phyloP scores from a whole-genome alignment of 2,797 vertebrate species.

The Amblyopsis hoosieri region DNA sequence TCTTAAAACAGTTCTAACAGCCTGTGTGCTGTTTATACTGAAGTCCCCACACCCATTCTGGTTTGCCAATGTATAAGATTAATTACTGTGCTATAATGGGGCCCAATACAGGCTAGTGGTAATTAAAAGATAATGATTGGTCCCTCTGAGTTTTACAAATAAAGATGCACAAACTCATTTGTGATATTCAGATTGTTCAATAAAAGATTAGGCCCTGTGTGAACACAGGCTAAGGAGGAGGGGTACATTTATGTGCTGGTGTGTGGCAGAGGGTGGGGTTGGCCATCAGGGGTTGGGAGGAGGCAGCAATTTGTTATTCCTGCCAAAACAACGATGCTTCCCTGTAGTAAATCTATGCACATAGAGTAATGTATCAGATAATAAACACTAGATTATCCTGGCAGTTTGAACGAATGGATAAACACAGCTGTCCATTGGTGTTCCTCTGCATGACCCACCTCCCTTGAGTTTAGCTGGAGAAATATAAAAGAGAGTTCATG shows the following conservation, averaged over 20 bases:
- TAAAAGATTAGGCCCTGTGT: conserved; percentile 66
- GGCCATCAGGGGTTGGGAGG: conserved; percentile 14
- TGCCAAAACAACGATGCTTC: conserved; percentile 47
- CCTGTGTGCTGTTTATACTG: conserved; percentile 65
- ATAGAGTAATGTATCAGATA: conserved; percentile 48
- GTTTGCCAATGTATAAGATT: conserved; percentile 73
- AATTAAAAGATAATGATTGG: conserved; percentile 85
- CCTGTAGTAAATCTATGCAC: conserved; percentile 39
- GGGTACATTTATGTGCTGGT: conserved; percentile 14
- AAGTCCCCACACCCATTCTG: conserved; percentile 32
- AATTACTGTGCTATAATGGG: conserved; percentile 79
- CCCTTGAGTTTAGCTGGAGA: conserved; percentile 27
- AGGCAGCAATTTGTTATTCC: conserved; percentile 38
- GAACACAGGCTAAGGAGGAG: conserved; percentile 11
- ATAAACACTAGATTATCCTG: conserved; percentile 56
- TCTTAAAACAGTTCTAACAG: conserved; percentile 41
- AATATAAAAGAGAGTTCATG: conserved; percentile 55
- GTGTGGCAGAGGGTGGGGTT: conserved; percentile 1
- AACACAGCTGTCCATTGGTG: conserved; percentile 52
- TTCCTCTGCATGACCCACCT: conserved; percentile 41
- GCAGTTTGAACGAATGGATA: conserved; percentile 56
- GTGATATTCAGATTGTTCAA: conserved; percentile 74
- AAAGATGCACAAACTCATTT: conserved; percentile 77
- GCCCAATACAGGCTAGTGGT: conserved; percentile 73
- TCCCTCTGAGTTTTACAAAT: conserved; percentile 78